Base-by-base conservation (phyloP, 2,888 invertebrate species). In the Glyphotaelius pellucidus region DNA sequence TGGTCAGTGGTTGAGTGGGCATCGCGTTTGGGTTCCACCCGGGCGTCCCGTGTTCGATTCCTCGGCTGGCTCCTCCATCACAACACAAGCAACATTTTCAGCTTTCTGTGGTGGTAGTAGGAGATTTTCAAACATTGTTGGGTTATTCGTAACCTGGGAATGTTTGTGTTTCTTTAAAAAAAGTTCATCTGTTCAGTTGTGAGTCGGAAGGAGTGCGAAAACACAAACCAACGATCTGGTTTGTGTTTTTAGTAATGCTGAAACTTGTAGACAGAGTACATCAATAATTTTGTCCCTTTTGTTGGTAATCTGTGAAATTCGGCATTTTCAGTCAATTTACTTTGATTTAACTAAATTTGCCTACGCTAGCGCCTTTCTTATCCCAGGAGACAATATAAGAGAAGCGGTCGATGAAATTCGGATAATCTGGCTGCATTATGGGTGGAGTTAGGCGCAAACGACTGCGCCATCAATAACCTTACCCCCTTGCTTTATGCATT, bases 381-480 rank as follows among this genome's bases (percentile, higher is more conserved):
- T 83, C 32, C 35, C 5, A 19, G 32, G 83, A 83, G 83, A 83
- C 25, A 35, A 83, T 83, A 25, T 38, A 83, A 83, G 25, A 83
- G 83, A 15, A 35, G 35, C 83, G 83, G 35, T 83, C 83, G 83
- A 83, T 83, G 83, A 83, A 83, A 83, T 83, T 83, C 83, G 25
- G 83, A 83, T 83, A 35, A 83, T 83, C 83, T 14, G 15, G 32
- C 32, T 32, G 19, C 25, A 83, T 83, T 83, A 83, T 32, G 35
- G 83, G 25, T 67, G 67, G 83, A 35, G 83, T 25, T 83, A 35
- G 83, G 35, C 83, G 25, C 25, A 83, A 83, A 83, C 35, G 83
- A 83, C 83, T 38, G 19, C 38, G 32, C 84, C 35, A 84, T 84
- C 84, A 84, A 84, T 84, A 84, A 84, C 84, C 38, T 32, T 47